Evolutionary conservation across 92 coral and sea anemone genomes (phyloP).

Genomic region (Palythoa heliodiscus): DNA sequence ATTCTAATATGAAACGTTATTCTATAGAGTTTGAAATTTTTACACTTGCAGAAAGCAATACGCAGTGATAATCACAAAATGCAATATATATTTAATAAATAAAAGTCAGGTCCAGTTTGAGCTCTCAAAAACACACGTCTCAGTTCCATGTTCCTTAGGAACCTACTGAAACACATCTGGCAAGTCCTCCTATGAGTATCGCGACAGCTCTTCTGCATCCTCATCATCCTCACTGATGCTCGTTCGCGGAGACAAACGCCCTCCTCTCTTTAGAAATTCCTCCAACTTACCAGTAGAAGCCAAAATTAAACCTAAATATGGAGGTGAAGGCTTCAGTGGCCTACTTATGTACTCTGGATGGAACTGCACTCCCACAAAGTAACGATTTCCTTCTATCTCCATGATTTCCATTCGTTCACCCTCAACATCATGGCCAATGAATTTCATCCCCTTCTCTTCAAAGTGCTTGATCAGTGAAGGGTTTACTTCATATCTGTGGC

Average conservation of each 20-base stretch:
- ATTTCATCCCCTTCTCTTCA: constrained; percentile 90
- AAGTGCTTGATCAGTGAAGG: constrained; percentile 62
- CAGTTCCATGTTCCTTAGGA: not conserved
- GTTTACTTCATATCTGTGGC: constrained; percentile 97
- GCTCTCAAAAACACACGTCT: not conserved
- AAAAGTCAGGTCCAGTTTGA: constrained; percentile 6
- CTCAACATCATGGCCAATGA: constrained; percentile 98
- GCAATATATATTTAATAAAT: not conserved
- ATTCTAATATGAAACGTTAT: no score
- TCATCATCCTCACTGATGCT: constrained; percentile 90
- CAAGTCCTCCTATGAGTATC: constrained; percentile 3
- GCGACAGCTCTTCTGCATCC: constrained; percentile 52
- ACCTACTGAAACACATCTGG: constrained; percentile 8
- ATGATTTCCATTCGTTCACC: constrained; percentile 99
- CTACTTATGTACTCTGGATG: constrained; percentile 98
- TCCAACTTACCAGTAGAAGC: constrained; percentile 88
- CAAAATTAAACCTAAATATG: constrained; percentile 90
- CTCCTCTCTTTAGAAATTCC: constrained; percentile 78
- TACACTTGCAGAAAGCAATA: not conserved
- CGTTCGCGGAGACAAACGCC: constrained; percentile 90
- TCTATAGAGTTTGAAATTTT: not conserved
- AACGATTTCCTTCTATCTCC: constrained; percentile 94
- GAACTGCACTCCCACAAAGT: constrained; percentile 94
- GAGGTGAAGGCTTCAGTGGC: constrained; percentile 95
- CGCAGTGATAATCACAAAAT: not conserved